phyloP scores from a whole-genome alignment of 2,797 vertebrate species.

The Synaphobranchus kaupii region DNA sequence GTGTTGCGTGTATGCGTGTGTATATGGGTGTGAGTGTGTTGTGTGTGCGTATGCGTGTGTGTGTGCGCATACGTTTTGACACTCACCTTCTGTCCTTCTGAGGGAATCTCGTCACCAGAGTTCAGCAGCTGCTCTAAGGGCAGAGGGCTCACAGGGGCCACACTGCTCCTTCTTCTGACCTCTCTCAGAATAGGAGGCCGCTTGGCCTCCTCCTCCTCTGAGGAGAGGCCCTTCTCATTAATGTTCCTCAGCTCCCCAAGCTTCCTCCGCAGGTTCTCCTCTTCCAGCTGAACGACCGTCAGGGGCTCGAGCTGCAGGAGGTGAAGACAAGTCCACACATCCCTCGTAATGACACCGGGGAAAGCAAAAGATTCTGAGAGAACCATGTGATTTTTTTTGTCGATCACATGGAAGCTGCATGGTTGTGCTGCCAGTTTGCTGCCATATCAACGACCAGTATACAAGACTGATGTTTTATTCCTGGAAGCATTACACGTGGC shows the following conservation, averaged over 20 bases:
- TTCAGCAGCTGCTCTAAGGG: slow-evolving; percentile 57
- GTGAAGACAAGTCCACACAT: neutral
- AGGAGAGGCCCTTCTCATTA: slow-evolving; percentile 80
- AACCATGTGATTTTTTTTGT: no score
- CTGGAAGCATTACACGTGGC: no score
- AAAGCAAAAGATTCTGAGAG: neutral
- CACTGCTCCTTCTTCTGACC: neutral
- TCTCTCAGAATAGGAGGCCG: slow-evolving; percentile 44
- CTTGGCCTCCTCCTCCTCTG: slow-evolving; percentile 75
- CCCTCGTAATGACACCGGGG: neutral
- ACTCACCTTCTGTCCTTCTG: slow-evolving; percentile 76
- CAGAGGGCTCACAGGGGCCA: neutral
- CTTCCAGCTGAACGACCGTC: slow-evolving; percentile 66
- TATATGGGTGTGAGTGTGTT: no score
- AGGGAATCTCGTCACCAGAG: slow-evolving; percentile 64
- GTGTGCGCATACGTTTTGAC: neutral
- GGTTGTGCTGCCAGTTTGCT: no score
- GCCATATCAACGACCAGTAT: no score
- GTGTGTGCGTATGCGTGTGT: no score
- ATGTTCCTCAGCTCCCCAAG: slow-evolving; percentile 82
- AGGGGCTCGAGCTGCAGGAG: slow-evolving; percentile 35
- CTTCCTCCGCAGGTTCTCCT: slow-evolving; percentile 83
- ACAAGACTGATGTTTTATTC: no score
- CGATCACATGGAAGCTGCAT: no score
- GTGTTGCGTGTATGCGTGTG: no score